These are phyloP conservation scores for Drosophila cognata DNA, from an alignment of 2,888 invertebrate species.

Conservation along the genomic window DNA sequence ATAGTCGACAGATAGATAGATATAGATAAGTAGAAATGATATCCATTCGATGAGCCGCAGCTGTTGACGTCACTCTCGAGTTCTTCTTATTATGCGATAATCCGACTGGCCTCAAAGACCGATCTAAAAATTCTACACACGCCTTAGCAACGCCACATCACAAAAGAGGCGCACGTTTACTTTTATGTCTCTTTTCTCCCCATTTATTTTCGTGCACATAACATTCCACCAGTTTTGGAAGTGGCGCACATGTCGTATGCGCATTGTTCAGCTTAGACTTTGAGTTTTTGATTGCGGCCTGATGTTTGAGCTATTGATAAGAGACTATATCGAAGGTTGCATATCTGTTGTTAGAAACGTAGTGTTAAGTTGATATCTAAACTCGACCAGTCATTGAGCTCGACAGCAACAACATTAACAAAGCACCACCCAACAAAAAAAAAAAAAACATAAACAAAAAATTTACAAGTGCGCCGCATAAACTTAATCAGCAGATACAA, in stretches of 20 bases:
- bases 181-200: conserved; percentile 24
- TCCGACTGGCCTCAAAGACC: conserved; percentile 23
- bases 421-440: conserved; percentile 12
- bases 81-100: conserved; percentile 59
- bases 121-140: conserved; percentile 68
- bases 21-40: conserved; percentile 21
- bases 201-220: conserved; percentile 18
- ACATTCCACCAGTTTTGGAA: conserved; percentile 51
- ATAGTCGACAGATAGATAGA: conserved; percentile 10
- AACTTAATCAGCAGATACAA: conserved; percentile 46
- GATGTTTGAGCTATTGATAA: conserved; percentile 48
- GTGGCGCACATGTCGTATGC: conserved; percentile 62
- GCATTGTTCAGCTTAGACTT: conserved; percentile 25
- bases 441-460: not conserved
- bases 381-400: conserved; percentile 36
- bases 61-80: conserved; percentile 63
- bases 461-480: conserved; percentile 55
- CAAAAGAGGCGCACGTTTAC: conserved; percentile 65
- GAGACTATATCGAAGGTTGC: conserved; percentile 41
- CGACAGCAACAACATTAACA: not conserved
- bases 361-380: conserved; percentile 13
- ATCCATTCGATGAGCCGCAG: conserved; percentile 6
- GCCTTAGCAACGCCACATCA: conserved; percentile 40
- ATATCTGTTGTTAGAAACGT: conserved; percentile 18
- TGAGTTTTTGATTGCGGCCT: not conserved